Base-by-base conservation (phyloP, 2,113 vertebrate genomes). In the Dicerorhinus sumatrensis region DNA sequence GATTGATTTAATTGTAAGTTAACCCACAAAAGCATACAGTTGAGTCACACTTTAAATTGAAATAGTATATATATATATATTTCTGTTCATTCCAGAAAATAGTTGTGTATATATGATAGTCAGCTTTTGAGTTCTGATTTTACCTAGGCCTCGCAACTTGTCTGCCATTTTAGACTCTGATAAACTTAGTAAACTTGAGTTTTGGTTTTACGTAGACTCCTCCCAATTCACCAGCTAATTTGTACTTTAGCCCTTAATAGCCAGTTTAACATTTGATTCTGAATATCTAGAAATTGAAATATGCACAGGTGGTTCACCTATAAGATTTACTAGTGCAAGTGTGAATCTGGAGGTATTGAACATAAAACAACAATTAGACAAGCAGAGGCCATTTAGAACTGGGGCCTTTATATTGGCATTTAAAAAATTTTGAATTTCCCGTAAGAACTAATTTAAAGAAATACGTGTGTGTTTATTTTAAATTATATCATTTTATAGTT, bases 161-260 rank as follows among this genome's bases (percentile, higher is more conserved):
- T 73, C 36, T 98, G 56, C 69, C 69, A 48, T 67, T 96, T 96
- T 95, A 96, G 46, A 95, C 70, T 94, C 73, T 92, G 82, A 33
- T 89, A 96, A 97, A 60, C 42, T 85, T 67, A 79, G 72, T 93
- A 83, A 92, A 63, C 51, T 90, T 80, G 29, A 91, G 14, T 27
- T 83, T 96, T 88, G 70, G 91, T 95, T 97, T 96, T 81, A 72
- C 84, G 23, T 90, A 92, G 46, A 82, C 10, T 65, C 16, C 13
- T 94, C 60, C 56, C 39, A 91, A 11, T 97, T 98, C 39, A 82
- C 25, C 48, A 92, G 42, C 75, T 96, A 62, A 75, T 89, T 89
- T 97, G 42, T 93, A 94, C 51, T 73, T 94, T 81, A 96, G 12
- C 23, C 16, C 18, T 96, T 93, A 85, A 70, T 72, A 89, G 62